These are phyloP conservation scores for Gavialis gangeticus DNA, from an alignment of 2,113 vertebrate species.

Conservation along the genomic window DNA sequence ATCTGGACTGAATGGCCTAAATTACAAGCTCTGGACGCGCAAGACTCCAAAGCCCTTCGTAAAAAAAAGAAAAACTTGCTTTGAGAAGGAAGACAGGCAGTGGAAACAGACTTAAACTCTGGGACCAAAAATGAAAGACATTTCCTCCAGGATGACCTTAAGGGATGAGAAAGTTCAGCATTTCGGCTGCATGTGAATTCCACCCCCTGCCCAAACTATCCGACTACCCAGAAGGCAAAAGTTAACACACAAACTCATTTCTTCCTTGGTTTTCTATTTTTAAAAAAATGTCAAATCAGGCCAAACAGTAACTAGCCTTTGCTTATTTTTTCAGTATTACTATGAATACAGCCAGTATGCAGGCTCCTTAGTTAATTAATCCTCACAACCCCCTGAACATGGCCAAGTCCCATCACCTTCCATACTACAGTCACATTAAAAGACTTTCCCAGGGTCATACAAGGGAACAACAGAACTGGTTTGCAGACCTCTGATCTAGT, in stretches of 20 bases:
- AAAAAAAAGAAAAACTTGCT: constrained; percentile 5
- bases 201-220: constrained; percentile 18
- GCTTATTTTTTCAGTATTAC: rapidly evolving
- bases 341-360: neutral
- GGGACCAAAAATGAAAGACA: constrained; percentile 64
- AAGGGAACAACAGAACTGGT: neutral
- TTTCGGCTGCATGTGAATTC: constrained; percentile 47
- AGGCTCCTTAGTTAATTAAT: neutral
- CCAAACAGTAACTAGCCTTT: neutral
- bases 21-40: neutral
- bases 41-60: neutral
- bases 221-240: constrained; percentile 13
- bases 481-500: neutral
- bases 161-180: constrained; percentile 75
- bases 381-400: neutral
- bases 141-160: constrained; percentile 68
- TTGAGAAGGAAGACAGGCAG: constrained; percentile 34
- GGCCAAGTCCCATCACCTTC: neutral
- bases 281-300: neutral
- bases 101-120: constrained; percentile 14
- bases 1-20: no score
- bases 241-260: constrained; percentile 8
- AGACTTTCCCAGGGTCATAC: constrained; percentile 25
- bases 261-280: neutral
- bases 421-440: neutral